phyloP scores from a whole-genome alignment of 2,797 vertebrate species.

The Myotis vivesi region DNA sequence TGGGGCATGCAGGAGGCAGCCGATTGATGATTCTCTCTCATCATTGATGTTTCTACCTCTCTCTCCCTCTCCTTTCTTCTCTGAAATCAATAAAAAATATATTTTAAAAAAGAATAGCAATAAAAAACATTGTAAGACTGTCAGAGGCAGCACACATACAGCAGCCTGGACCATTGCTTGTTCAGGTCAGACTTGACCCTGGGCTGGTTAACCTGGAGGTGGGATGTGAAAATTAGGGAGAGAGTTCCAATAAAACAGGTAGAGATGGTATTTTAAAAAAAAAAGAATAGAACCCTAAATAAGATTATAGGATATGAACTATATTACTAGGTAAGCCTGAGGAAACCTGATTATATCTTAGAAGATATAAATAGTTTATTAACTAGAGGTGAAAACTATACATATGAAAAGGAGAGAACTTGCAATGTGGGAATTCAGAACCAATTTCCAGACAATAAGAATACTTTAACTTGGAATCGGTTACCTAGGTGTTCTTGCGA shows the following conservation, averaged over 20 bases:
- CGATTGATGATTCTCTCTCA: not conserved
- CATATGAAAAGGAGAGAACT: not conserved
- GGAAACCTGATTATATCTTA: not conserved
- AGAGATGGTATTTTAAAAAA: not conserved
- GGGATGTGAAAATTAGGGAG: not conserved
- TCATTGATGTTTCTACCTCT: not conserved
- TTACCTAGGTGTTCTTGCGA: not conserved
- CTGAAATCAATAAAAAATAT: not conserved
- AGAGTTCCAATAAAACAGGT: not conserved
- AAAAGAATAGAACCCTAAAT: not conserved
- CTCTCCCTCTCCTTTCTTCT: not conserved
- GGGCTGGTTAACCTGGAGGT: not conserved
- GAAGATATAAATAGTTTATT: not conserved
- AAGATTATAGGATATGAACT: not conserved
- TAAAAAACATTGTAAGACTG: not conserved
- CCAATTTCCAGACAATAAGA: not conserved
- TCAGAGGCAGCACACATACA: not conserved
- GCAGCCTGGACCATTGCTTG: not conserved
- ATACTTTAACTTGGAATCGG: not conserved
- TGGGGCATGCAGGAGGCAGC: not conserved
- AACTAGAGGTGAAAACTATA: not conserved
- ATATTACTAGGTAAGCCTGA: not conserved
- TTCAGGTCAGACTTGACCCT: not conserved
- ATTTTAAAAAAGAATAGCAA: not conserved
- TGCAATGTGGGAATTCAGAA: not conserved